Evolutionary conservation across 2,888 invertebrate genomes (phyloP).

Genomic region (Drosophila affinis): DNA sequence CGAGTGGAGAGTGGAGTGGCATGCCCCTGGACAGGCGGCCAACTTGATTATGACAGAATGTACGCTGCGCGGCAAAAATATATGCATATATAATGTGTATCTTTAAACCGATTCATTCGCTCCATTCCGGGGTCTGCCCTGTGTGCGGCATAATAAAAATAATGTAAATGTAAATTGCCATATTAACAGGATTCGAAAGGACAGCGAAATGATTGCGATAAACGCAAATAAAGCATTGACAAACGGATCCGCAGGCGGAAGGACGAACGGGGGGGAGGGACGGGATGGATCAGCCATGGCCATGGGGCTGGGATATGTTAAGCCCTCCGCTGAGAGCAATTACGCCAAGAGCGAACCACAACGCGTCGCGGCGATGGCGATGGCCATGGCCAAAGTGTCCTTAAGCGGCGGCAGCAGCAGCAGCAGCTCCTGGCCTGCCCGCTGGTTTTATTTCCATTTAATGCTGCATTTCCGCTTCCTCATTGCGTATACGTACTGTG

Average conservation of each 20-base stretch:
- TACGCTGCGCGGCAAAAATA: neutral
- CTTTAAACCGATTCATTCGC: conserved; percentile 37
- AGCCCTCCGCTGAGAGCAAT: conserved; percentile 73
- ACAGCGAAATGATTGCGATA: conserved; percentile 64
- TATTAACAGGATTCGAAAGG: conserved; percentile 61
- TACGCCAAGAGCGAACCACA: conserved; percentile 53
- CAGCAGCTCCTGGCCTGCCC: conserved; percentile 14
- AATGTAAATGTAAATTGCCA: conserved; percentile 75
- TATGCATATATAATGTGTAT: conserved; percentile 1
- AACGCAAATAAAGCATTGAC: conserved; percentile 66
- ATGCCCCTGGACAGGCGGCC: conserved; percentile 23
- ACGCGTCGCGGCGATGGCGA: conserved; percentile 13
- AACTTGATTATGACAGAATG: conserved; percentile 42
- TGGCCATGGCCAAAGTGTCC: conserved; percentile 32
- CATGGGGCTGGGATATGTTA: conserved; percentile 37
- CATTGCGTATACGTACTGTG: conserved; percentile 64
- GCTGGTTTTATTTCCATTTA: conserved; percentile 63
- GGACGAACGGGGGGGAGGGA: neutral
- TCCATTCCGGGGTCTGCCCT: conserved; percentile 14
- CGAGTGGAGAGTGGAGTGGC: neutral
- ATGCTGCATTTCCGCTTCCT: conserved; percentile 69
- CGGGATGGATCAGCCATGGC: conserved; percentile 2
- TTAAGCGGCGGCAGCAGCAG: conserved; percentile 10
- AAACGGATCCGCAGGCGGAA: conserved; percentile 40
- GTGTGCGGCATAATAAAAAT: conserved; percentile 58